A percentile compares a stretch with the other conserved stretches of the same genome.
phyloP scores from a whole-genome alignment of 2,113 vertebrate genomes.

The Pholis gunnellus region DNA sequence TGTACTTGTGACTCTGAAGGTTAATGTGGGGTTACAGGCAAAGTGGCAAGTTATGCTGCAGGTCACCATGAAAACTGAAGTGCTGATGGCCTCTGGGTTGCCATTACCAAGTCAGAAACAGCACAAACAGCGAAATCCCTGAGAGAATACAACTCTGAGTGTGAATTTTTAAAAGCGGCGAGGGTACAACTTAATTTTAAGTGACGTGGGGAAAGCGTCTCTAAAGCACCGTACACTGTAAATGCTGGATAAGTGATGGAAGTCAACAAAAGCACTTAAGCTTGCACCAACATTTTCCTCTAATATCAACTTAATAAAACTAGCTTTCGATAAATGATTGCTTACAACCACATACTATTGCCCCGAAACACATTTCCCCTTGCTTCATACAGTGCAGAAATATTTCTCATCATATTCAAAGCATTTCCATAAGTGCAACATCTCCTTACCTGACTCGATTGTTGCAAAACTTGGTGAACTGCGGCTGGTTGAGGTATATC shows the following conservation, averaged over 20 bases:
- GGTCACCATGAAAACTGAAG: constrained; percentile 35
- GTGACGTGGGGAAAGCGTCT: not conserved
- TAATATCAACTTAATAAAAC: not conserved
- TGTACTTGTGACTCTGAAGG: constrained; percentile 33
- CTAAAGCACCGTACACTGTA: not conserved
- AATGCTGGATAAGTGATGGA: not conserved
- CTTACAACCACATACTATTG: not conserved
- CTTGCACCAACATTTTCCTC: not conserved
- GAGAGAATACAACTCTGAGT: not conserved
- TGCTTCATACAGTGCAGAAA: not conserved
- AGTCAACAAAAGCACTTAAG: not conserved
- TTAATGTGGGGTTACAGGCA: constrained; percentile 50
- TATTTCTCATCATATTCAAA: not conserved
- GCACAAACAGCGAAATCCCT: constrained; percentile 15
- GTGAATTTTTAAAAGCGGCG: constrained; percentile 7
- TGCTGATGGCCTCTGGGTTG: constrained; percentile 14
- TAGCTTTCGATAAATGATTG: not conserved
- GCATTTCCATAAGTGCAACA: not conserved
- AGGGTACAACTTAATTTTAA: not conserved
- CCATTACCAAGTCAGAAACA: constrained; percentile 39
- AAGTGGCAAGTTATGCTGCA: constrained; percentile 23
- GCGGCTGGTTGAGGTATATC: constrained; percentile 96
- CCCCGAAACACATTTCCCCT: not conserved
- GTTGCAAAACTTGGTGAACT: constrained; percentile 95
- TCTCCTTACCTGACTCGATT: constrained; percentile 93